Evolutionary conservation across 1,140 invertebrate species (phyloP).

Genomic region (Lepidostoma basale): DNA sequence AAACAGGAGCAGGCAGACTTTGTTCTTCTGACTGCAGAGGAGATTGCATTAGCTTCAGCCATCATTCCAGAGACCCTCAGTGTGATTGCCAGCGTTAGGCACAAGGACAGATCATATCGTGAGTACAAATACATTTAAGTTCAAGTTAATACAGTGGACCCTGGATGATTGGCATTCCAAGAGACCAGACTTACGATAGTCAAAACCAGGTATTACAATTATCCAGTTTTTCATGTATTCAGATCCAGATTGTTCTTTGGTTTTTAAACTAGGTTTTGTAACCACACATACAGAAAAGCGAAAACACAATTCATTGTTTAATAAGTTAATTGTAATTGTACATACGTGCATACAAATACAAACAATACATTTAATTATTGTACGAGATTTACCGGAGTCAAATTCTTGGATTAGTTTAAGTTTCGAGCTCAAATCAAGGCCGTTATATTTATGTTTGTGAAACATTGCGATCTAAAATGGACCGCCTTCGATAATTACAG

Average conservation of each 20-base stretch:
- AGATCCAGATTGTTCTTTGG: too few species aligned
- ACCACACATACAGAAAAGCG: not conserved
- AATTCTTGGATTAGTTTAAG: too few species aligned
- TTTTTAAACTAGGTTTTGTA: not conserved
- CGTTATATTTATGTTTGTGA: too few species aligned
- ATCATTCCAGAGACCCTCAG: constrained; percentile 53
- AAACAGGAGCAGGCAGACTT: constrained; percentile 58
- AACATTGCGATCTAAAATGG: too few species aligned
- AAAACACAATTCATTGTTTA: too few species aligned
- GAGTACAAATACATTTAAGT: constrained; percentile 21
- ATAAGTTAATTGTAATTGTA: too few species aligned
- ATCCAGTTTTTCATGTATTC: not conserved
- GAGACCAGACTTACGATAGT: not conserved
- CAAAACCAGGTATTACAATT: not conserved
- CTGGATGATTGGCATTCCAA: not conserved
- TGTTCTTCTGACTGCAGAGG: constrained; percentile 63
- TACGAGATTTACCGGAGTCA: too few species aligned
- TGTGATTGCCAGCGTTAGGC: constrained; percentile 58
- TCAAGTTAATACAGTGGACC: too few species aligned
- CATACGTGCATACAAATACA: too few species aligned
- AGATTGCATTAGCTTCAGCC: constrained; percentile 58
- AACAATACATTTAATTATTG: too few species aligned
- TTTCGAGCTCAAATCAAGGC: too few species aligned
- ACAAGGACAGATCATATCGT: constrained; percentile 51
- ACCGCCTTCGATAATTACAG: too few species aligned